Evolutionary conservation across 2,888 invertebrate genomes (phyloP).

Genomic region (Caenorhabditis sp.): DNA sequence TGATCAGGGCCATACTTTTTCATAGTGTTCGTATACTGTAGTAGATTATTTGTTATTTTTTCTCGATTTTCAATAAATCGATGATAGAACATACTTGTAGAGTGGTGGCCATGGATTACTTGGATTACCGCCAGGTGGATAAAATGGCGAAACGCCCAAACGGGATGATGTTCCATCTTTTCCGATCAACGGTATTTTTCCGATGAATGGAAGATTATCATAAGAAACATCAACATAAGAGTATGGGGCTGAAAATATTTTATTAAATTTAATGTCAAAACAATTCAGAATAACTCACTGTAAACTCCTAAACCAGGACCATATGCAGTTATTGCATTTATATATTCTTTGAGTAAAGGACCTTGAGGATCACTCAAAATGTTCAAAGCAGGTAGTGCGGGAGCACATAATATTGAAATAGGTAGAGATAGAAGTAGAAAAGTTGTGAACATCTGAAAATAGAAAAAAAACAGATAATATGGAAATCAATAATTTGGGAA

Average conservation of each 20-base stretch:
- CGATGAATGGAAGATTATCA: slow-evolving; percentile 64
- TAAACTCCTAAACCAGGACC: slow-evolving; percentile 65
- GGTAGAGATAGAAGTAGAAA: background rate
- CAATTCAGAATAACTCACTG: slow-evolving; percentile 26
- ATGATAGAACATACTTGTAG: no score
- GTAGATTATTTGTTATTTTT: no score
- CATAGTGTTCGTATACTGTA: no score
- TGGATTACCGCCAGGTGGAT: slow-evolving; percentile 63
- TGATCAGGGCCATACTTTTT: no score
- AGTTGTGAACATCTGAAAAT: slow-evolving; percentile 13
- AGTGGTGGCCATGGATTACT: slow-evolving; percentile 60
- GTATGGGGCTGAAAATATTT: slow-evolving; percentile 52
- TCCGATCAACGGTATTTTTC: slow-evolving; percentile 52
- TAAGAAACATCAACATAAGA: slow-evolving; percentile 63
- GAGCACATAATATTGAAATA: slow-evolving; percentile 11
- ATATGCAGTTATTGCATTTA: slow-evolving; percentile 61
- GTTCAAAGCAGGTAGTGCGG: slow-evolving; percentile 40
- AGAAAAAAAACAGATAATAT: background rate
- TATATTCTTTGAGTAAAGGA: slow-evolving; percentile 48
- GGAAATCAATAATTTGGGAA: no score
- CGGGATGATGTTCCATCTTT: slow-evolving; percentile 62
- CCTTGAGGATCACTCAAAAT: slow-evolving; percentile 40
- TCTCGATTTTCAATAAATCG: no score
- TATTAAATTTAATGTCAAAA: background rate
- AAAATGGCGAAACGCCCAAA: slow-evolving; percentile 61